Conservation (phyloP, 2,113 vertebrate genomes). For the Trochalopteron elliotii region DNA sequence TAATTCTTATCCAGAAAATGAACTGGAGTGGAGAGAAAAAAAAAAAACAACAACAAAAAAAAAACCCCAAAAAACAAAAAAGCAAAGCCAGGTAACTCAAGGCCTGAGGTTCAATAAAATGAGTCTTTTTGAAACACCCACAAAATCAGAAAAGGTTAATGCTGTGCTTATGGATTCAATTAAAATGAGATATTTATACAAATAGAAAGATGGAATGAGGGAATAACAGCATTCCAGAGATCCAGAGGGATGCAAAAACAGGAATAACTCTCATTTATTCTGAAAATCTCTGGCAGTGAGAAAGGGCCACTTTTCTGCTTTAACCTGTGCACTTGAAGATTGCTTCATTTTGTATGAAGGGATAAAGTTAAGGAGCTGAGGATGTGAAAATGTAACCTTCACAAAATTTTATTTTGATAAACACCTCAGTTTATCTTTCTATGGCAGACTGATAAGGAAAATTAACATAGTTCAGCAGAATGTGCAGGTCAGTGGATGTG, state of each 20-base stretch:
- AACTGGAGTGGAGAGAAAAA: neutral
- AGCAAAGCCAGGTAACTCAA: neutral
- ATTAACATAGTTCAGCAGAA: neutral
- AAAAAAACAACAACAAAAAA: too few relatives aligned
- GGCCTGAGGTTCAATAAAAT: neutral
- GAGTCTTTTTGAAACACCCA: neutral
- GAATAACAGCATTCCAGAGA: neutral
- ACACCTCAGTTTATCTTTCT: constrained; percentile 14
- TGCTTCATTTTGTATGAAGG: neutral
- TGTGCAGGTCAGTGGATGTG: neutral
- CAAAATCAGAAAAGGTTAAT: neutral
- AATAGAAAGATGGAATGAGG: neutral
- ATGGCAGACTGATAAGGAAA: neutral
- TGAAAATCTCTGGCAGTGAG: neutral
- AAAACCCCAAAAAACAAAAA: too few relatives aligned
- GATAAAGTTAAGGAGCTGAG: neutral
- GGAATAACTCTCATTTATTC: neutral
- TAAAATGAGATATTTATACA: neutral
- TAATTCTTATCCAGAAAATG: neutral
- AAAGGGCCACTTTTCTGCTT: neutral
- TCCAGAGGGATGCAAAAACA: neutral
- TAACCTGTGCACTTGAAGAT: neutral
- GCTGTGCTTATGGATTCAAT: neutral
- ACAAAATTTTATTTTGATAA: neutral
- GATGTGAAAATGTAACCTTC: neutral